Base-by-base conservation (phyloP, 2,888 invertebrate genomes). In the Isoperla grammatica region DNA sequence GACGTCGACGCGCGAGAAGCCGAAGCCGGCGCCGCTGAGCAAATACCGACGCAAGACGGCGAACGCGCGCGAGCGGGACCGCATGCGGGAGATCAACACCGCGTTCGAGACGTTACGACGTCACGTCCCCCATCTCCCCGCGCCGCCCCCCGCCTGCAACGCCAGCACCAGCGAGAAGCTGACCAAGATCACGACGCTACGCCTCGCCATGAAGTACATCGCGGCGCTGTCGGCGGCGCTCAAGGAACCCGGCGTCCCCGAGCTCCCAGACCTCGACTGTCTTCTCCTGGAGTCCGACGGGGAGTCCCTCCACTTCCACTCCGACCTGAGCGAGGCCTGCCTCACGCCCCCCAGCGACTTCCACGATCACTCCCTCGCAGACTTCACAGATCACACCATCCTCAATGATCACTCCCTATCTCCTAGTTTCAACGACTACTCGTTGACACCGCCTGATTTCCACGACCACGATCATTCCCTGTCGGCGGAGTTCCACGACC, bases 21-120 rank as follows among this genome's bases (percentile, higher is more conserved):
- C 72, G 66, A 80, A 71, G 76, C 87, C 76, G 2, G 73, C 88
- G 12, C 84, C 85, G 8, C 79, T 94, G 67, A 91, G 91, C 78
- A 94, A 93, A 74, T 94, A 94, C 76, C 79, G 93, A 22, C 80
- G 94, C 68, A 90, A 90, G 78, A 92, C 92, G 1, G 94, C 94
- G 12, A 95, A 94, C 76, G 91, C 92, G 0, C 76, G 94, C 29
- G 94, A 95, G 70, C 75, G 94, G 35, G 87, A 86, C 65, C 81
- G 94, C 59, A 94, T 94, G 93, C 79, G 88, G 53, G 93, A 93
- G 72, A 93, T 95, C 67, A 95, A 95, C 76, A 81, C 84, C 62
- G 94, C 93, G 1, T 95, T 94, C 74, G 93, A 93, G 71, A 81
- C 85, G 1, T 78, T 95, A 8, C 79, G 91, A 20, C 79, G 82